Evolutionary conservation across 2,113 vertebrate genomes (phyloP).

Genomic region (Protobothrops flavoviridis): DNA sequence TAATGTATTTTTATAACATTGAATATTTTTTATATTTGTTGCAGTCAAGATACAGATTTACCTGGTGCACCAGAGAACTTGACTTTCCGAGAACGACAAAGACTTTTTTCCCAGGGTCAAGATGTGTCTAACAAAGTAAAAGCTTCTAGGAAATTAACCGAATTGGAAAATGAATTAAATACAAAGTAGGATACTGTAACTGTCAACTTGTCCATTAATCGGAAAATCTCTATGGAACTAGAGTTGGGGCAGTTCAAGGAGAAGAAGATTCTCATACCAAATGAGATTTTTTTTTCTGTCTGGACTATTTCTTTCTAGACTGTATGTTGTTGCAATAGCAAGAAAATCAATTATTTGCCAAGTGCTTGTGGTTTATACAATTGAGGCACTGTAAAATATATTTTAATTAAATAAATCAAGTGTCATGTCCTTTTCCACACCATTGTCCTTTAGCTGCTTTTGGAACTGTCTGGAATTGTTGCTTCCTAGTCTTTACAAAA

Average conservation of each 20-base stretch:
- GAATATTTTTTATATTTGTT: not conserved
- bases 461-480: constrained; percentile 54
- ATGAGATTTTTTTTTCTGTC: constrained; percentile 65
- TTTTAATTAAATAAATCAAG: constrained; percentile 77
- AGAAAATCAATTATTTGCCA: constrained; percentile 69
- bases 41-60: constrained; percentile 84
- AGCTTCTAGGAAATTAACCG: constrained; percentile 93
- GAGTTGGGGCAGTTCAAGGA: constrained; percentile 52
- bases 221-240: constrained; percentile 47
- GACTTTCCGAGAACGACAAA: constrained; percentile 95
- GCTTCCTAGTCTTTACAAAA: constrained; percentile 62
- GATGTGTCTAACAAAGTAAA: constrained; percentile 98
- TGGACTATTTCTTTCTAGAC: constrained; percentile 70
- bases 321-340: constrained; percentile 70
- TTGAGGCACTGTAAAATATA: constrained; percentile 82
- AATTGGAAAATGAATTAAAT: constrained; percentile 97
- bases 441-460: constrained; percentile 57
- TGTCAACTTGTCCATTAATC: constrained; percentile 58
- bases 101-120: constrained; percentile 97
- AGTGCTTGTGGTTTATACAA: constrained; percentile 74
- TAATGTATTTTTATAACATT: not conserved
- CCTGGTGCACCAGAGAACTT: constrained; percentile 88
- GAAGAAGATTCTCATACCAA: constrained; percentile 58
- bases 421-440: constrained; percentile 73
- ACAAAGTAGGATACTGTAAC: constrained; percentile 77